Evolutionary conservation across 2,797 vertebrate species (phyloP).

Genomic region (Aplochiton taeniatus): DNA sequence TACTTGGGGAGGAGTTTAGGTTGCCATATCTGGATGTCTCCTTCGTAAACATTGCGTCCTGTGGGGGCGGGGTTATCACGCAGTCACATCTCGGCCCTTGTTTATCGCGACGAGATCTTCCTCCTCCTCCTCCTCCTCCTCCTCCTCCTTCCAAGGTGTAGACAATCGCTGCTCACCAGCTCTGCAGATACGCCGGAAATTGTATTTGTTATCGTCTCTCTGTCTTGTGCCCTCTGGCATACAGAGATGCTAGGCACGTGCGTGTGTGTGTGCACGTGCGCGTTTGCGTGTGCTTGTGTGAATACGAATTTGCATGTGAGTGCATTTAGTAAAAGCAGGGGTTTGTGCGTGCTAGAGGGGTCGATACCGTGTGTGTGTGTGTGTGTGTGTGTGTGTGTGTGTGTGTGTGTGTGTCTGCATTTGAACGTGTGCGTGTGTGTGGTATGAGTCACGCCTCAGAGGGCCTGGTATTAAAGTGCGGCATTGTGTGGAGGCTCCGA

Average conservation of each 20-base stretch:
- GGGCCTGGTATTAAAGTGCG: not conserved
- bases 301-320: constrained; percentile 8
- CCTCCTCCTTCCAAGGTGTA: constrained; percentile 49
- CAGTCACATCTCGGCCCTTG: not conserved
- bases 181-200: constrained; percentile 66
- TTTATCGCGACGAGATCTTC: constrained; percentile 22
- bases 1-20: too few species aligned
- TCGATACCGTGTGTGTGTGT: not conserved
- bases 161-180: constrained; percentile 61
- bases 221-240: constrained; percentile 41
- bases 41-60: too few species aligned
- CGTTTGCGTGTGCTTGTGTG: constrained; percentile 13
- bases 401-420: not conserved
- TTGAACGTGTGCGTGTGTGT: not conserved
- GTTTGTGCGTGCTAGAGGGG: too few species aligned
- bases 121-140: constrained; percentile 39
- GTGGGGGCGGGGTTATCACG: not conserved
- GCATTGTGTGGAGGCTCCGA: not conserved
- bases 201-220: constrained; percentile 63
- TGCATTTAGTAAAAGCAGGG: too few species aligned
- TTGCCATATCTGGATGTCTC: too few species aligned
- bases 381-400: not conserved
- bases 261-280: constrained; percentile 25
- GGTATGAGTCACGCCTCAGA: not conserved
- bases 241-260: constrained; percentile 24